Base-by-base conservation (phyloP, 2,113 vertebrate genomes). In the Psittacus erithacus region DNA sequence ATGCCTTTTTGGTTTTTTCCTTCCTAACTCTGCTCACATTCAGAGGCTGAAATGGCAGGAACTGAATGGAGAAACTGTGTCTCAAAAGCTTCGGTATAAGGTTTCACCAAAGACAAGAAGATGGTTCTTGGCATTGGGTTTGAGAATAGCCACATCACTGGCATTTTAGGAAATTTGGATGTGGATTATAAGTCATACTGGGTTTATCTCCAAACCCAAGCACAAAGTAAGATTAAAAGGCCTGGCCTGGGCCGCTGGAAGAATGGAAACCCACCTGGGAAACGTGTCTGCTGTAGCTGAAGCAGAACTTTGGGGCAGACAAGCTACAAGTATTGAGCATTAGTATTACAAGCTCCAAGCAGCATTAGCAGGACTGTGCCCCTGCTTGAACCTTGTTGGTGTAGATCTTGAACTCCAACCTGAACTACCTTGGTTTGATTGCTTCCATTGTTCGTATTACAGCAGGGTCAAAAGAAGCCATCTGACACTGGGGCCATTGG, bases 1-100 rank as follows among this genome's bases (percentile, higher is more conserved):
- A 92, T 73, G 86, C 60, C 57, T 69, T 78, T 92, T 88, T 55
- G 49, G 47, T 84, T 67, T 22, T 25, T 50, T 39, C 86, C 78
- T 92, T 79, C 84, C 64, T 82, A 78, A 91, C 47, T 44, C 83
- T 9, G 27, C 64, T 77, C 62, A 2, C 47, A 9, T 13, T 33
- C 2, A 0, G 49, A 59, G 64, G 44, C 33, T 80, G 73, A 47
- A 74, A 46, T 0, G 7, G 41, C 43, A 47, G 2, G 43, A 84
- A 14, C 25, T 46, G 27, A 29, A 64, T 39, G 23, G 17, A 44
- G 38, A 70, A 49, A 52, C 2, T 9, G 5, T 12, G 22, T 22
- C 71, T 39, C 19, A 31, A 60, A 84, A 75, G 39, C 60, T 71
- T 35, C 17, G 35, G 13, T 22, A 2, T 27, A 6, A 47, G 53